Conservation (phyloP, 2,797 vertebrate genomes). For the Eospalax fontanierii region DNA sequence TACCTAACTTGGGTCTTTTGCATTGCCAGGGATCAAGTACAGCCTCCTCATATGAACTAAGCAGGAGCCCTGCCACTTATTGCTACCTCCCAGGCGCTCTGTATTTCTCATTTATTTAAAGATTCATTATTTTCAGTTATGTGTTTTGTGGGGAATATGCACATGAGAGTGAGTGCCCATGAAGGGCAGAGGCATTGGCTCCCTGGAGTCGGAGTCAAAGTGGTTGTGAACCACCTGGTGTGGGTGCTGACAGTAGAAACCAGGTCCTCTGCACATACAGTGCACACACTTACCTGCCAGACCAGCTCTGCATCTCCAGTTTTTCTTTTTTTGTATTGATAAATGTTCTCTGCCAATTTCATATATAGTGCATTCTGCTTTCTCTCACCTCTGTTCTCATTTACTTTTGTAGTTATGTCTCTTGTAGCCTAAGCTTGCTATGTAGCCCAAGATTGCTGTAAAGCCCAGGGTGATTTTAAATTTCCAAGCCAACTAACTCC, state of each 20-base stretch:
- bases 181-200: too few species aligned
- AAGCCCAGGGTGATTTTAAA: not conserved
- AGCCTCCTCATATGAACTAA: not conserved
- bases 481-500: not conserved
- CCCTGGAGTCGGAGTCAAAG: too few species aligned
- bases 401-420: not conserved
- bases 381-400: not conserved
- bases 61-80: not conserved
- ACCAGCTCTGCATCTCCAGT: too few species aligned
- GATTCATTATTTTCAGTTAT: not conserved
- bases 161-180: too few species aligned
- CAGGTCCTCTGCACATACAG: too few species aligned
- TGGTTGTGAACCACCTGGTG: too few species aligned
- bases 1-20: not conserved
- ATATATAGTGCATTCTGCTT: not conserved
- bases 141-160: too few species aligned
- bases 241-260: too few species aligned
- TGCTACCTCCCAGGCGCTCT: too few species aligned
- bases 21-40: not conserved
- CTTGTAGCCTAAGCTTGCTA: too few species aligned
- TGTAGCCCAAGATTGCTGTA: not conserved
- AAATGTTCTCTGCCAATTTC: not conserved
- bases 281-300: too few species aligned
- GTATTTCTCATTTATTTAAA: not conserved
- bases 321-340: not conserved